Base-by-base conservation (phyloP, 1,140 invertebrate genomes). In the Ips nitidus region DNA sequence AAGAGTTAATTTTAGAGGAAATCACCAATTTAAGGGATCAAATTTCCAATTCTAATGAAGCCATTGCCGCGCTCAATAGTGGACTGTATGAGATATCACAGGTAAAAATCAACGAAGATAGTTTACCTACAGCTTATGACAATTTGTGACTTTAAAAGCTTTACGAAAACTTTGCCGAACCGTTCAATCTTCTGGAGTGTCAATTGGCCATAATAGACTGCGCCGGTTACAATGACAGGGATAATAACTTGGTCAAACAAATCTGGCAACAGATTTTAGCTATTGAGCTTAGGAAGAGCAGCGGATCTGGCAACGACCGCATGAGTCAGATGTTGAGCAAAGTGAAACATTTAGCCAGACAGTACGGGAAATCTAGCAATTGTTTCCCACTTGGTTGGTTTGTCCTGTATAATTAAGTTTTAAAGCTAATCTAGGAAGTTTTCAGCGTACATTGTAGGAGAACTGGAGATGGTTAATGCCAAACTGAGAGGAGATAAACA, bases 161-260 rank as follows among this genome's bases (percentile, higher is more conserved):
- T 2, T 97, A 92, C 75, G 89, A 92, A 80, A 88, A 92, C 68
- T 94, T 91, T 79, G 91, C 91, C 1, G 91, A 94, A 70, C 90
- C 89, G 2, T 89, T 91, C 77, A 85, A 89, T 70, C 82, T 94
- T 40, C 92, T 91, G 89, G 92, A 94, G 81, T 93, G 91, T 77
- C 91, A 94, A 81, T 81, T 95, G 50, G 89, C 91, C 1, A 94
- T 95, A 73, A 88, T 95, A 41, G 90, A 94, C 71, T 94, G 91
- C 75, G 91, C 91, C 1, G 90, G 90, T 39, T 91, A 94, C 80
- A 90, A 90, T 72, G 86, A 90, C 0, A 56, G 52, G n/a, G 86
- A 90, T 0, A 76, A 76, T 52, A 80, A 90, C 70, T 80, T 93
- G 2, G 88, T 92, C 41, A 89, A 93, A 77, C 87, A 86, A 52